Conservation (phyloP, 2,797 vertebrate genomes). For the Nyctibius grandis region DNA sequence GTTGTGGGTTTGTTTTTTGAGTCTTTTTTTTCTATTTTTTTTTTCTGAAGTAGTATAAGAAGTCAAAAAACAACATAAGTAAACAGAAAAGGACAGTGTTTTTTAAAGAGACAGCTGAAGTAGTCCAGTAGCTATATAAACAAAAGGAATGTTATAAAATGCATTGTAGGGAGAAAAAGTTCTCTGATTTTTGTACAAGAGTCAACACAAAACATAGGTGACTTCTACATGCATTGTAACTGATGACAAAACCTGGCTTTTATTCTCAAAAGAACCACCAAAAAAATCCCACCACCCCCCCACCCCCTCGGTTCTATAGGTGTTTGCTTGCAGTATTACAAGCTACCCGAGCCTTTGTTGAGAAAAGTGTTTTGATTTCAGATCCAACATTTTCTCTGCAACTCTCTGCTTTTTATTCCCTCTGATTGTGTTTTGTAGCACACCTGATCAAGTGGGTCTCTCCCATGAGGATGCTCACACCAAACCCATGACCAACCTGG, state of each 20-base stretch:
- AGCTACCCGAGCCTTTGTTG: not conserved
- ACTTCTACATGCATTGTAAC: not conserved
- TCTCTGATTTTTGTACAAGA: not conserved
- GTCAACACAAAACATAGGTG: not conserved
- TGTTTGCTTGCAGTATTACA: not conserved
- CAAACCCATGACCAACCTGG: accelerated
- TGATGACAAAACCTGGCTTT: not conserved
- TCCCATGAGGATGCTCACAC: not conserved
- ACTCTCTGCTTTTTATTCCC: not conserved
- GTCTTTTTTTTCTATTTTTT: no score
- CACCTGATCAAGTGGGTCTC: not conserved
- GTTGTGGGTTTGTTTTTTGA: not conserved
- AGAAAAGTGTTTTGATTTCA: not conserved
- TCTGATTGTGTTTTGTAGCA: not conserved
- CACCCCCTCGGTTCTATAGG: not conserved
- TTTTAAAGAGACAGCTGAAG: not conserved
- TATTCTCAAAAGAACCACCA: not conserved
- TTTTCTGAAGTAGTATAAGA: not conserved
- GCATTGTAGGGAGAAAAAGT: accelerated
- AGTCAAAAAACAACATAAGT: not conserved
- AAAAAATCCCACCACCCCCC: accelerated
- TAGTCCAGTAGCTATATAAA: not conserved
- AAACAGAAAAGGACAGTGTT: not conserved
- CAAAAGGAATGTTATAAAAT: not conserved
- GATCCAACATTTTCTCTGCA: not conserved